Evolutionary conservation across 35 echinoderm and acorn worm species (phyloP).

Genomic region (Stichopus chloronotus): DNA sequence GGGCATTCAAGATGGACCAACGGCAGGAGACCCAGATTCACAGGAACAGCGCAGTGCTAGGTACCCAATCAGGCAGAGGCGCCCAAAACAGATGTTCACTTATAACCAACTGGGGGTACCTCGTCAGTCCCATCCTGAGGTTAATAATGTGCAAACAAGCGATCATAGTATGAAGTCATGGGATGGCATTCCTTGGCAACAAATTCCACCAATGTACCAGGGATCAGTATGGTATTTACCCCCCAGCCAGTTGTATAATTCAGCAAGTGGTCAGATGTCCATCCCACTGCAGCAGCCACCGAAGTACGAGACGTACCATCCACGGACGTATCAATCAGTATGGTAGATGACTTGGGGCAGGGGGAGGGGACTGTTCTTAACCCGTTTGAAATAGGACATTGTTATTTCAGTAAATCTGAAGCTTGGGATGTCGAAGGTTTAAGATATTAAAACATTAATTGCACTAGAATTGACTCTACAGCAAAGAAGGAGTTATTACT

Average conservation of each 20-base stretch:
- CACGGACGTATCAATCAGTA: neutral
- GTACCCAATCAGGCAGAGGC: slow-evolving; percentile 35
- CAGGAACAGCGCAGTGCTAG: neutral
- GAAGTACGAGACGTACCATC: neutral
- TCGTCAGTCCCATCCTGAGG: neutral
- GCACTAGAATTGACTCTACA: neutral
- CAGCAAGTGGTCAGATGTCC: neutral
- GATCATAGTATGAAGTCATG: neutral
- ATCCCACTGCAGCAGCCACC: neutral
- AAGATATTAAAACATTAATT: neutral
- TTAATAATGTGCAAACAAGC: neutral
- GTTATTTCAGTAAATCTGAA: too few relatives aligned
- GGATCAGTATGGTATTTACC: neutral
- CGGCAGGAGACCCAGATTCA: neutral
- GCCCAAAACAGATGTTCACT: slow-evolving; percentile 1
- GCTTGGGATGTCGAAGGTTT: too few relatives aligned
- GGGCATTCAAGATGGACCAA: neutral
- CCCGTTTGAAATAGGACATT: too few relatives aligned
- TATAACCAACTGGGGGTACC: slow-evolving; percentile 28
- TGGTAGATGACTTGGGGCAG: too few relatives aligned
- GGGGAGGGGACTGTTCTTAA: too few relatives aligned
- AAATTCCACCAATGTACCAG: neutral
- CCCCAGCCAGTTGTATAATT: neutral
- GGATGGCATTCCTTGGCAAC: neutral
- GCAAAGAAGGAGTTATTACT: neutral